Base-by-base conservation (phyloP, 2,888 invertebrate species). In the Athalia cordata region DNA sequence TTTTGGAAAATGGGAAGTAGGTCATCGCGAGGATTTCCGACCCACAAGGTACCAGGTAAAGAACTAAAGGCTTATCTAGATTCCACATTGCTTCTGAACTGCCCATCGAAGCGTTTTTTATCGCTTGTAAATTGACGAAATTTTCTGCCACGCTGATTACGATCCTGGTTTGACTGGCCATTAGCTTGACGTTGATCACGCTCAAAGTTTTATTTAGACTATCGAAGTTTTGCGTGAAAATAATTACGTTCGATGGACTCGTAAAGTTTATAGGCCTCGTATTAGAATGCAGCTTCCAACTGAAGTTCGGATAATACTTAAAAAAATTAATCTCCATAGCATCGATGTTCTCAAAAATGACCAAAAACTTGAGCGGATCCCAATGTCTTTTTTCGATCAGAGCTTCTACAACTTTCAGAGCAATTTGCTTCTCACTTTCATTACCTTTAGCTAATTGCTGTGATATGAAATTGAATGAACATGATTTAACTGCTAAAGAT, bases 31-130 rank as follows among this genome's bases (percentile, higher is more conserved):
- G 47, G 15, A 66, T 57, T 13, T 67, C 66, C 29, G 7, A 13
- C 5, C 9, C 55, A 45, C 77, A 77, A 59, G 72, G 68, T 11
- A 68, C 64, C 11, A 76, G 76, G n/a, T 45, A 64, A 5, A 76
- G 9, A 7, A 64, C 76, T 5, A n/a, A 50, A 11, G 55, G 15
- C 15, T 76, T 76, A 9, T 77, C 57, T 57, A 66, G 13, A 13
- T 57, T 66, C 66, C 66, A 66, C 66, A 66, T 52, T 15, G 15
- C 66, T 45, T 29, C 9, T 45, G 57, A 13, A 65, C 50, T 66
- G 43, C 66, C 66, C 6, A 6, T 45, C 45, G 66, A 77, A 61
- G 66, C 11, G n/a, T 6, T 4, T 64, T 13, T 47, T n/a, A 77
- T 77, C 8, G 52, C 55, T 11, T 77, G 45, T 9, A 67, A 57